A percentile compares a stretch with the other conserved stretches of the same genome.
Evolutionary conservation across 2,888 invertebrate species (phyloP).

Genomic region (Chironomus riparius): DNA sequence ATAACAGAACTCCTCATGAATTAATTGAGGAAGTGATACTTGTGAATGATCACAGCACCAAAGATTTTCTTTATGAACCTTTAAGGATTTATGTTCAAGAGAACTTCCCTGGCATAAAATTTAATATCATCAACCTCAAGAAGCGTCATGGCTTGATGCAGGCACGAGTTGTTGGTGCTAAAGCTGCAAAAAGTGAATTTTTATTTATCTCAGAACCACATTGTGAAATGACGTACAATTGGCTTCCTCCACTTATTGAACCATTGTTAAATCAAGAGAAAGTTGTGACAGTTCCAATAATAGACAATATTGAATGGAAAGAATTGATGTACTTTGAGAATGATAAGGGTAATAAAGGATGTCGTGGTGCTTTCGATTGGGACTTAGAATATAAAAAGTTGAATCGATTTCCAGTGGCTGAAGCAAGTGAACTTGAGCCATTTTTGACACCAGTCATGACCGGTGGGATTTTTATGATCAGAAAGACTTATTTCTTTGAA

Average conservation of each 20-base stretch:
- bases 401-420: slow-evolving; percentile 52
- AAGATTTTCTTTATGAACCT: neutral
- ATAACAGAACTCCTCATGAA: slow-evolving; percentile 14
- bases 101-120: neutral
- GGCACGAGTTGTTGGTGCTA: neutral
- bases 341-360: neutral
- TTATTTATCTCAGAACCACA: slow-evolving; percentile 12
- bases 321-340: neutral
- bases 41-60: slow-evolving; percentile 10
- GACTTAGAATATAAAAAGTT: slow-evolving; percentile 30
- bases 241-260: slow-evolving; percentile 7
- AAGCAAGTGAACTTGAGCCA: slow-evolving; percentile 53
- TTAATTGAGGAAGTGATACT: slow-evolving; percentile 16
- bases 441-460: slow-evolving; percentile 87
- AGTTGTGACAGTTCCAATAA: slow-evolving; percentile 34
- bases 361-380: slow-evolving; percentile 6
- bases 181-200: slow-evolving; percentile 5
- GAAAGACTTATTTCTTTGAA: slow-evolving; percentile 75
- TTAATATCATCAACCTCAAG: neutral
- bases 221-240: slow-evolving; percentile 10
- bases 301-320: slow-evolving; percentile 27
- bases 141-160: neutral
- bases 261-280: neutral
- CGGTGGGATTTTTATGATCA: slow-evolving; percentile 86
- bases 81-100: neutral